These are phyloP conservation scores for Pegoplata infirma DNA, from an alignment of 2,888 invertebrate species.

Conservation along the genomic window DNA sequence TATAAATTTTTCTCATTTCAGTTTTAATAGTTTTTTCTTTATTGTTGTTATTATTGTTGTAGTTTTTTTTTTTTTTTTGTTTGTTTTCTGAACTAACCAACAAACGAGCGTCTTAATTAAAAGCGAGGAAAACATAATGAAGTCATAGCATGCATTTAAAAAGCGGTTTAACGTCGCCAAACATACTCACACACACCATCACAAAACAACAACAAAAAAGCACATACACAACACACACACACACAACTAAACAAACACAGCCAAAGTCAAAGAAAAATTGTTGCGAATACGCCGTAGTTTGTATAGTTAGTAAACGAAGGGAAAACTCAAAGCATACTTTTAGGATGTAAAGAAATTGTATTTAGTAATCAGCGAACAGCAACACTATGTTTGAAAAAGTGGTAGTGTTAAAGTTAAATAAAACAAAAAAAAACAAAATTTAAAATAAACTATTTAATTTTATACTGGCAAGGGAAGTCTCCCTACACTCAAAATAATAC, in stretches of 20 bases:
- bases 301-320: not conserved
- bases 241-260: not conserved
- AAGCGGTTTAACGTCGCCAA: conserved; percentile 51
- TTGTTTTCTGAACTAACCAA: conserved; percentile 23
- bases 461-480: no score
- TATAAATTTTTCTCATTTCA: not conserved
- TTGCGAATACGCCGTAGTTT: not conserved
- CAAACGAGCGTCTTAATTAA: conserved; percentile 59
- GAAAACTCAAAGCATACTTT: conserved; percentile 34
- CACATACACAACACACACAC: not conserved
- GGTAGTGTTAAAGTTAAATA: not conserved
- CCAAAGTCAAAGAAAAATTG: not conserved
- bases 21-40: not conserved
- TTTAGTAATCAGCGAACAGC: not conserved
- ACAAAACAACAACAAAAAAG: no score
- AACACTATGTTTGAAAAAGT: not conserved
- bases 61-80: conserved; percentile 13
- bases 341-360: conserved; percentile 4
- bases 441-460: no score
- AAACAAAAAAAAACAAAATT: not conserved
- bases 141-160: conserved; percentile 51
- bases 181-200: conserved; percentile 3
- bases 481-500: no score
- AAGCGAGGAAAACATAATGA: conserved; percentile 46
- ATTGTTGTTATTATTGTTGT: not conserved